These are phyloP conservation scores for Cygnus olor DNA, from an alignment of 2,797 vertebrate species.

Conservation along the genomic window DNA sequence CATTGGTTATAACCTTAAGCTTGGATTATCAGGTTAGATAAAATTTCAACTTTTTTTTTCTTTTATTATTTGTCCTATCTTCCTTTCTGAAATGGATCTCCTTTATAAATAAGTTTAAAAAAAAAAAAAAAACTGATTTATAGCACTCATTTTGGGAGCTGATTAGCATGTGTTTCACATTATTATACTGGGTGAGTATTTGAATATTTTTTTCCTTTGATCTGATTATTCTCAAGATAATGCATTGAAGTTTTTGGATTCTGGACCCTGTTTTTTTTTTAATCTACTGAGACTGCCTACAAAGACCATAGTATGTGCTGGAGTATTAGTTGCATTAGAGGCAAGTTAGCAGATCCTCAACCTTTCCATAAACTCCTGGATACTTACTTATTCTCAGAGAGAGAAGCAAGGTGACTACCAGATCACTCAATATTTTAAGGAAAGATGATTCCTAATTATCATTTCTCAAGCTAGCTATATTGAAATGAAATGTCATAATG, in stretches of 20 bases:
- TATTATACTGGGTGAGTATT: background rate
- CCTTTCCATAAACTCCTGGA: background rate
- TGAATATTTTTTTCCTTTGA: background rate
- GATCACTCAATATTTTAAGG: background rate
- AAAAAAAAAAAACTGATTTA: background rate
- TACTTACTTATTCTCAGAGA: background rate
- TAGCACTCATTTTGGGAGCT: background rate
- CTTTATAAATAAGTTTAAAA: background rate
- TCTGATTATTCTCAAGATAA: background rate
- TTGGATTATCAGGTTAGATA: background rate
- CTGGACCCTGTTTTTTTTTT: background rate
- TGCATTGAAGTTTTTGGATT: background rate
- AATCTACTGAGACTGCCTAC: background rate
- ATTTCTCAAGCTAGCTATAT: background rate
- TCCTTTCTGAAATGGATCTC: background rate
- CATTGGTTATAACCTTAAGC: background rate
- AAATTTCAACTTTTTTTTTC: background rate
- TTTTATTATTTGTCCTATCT: background rate
- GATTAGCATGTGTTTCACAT: background rate
- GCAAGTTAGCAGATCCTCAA: background rate
- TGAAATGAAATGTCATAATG: background rate
- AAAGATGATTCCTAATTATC: background rate
- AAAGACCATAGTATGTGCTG: background rate
- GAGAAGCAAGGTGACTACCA: background rate
- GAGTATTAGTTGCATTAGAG: background rate